Conservation (phyloP, 2,888 invertebrate species). For the Tanytarsus gracilentus region DNA sequence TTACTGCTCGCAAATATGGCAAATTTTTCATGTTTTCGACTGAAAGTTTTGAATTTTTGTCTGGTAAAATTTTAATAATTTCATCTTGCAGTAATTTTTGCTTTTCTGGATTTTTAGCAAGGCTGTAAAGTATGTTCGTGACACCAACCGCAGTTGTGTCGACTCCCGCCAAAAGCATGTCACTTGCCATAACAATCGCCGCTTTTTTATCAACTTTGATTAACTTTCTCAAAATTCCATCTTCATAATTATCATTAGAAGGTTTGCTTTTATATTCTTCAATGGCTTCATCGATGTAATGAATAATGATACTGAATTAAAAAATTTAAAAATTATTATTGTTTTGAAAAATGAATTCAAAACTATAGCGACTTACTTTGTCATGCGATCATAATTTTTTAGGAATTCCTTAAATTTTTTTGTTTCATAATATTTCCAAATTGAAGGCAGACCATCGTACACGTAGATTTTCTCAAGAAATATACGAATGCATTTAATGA, state of each 20-base stretch:
- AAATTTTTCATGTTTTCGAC: conserved; percentile 43
- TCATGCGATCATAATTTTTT: conserved; percentile 40
- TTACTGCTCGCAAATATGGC: conserved; percentile 58
- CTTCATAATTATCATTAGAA: conserved; percentile 32
- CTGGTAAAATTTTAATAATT: conserved; percentile 42
- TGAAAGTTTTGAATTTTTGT: conserved; percentile 41
- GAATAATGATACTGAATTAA: conserved; percentile 34
- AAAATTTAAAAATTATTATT: background rate
- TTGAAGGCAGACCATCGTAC: conserved; percentile 38
- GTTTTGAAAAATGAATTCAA: no score
- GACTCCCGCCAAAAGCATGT: conserved; percentile 52
- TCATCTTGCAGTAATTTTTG: conserved; percentile 56
- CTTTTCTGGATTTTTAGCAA: conserved; percentile 54
- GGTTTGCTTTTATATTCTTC: conserved; percentile 34
- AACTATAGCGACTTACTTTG: no score
- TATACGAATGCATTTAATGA: background rate
- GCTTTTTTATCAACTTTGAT: conserved; percentile 45
- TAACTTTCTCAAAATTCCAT: conserved; percentile 48
- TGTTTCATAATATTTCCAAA: conserved; percentile 38
- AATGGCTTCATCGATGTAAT: conserved; percentile 41
- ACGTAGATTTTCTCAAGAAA: conserved; percentile 30
- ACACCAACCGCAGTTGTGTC: conserved; percentile 42
- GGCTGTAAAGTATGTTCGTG: conserved; percentile 41
- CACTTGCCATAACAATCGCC: conserved; percentile 49
- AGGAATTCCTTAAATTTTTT: conserved; percentile 37